phyloP scores from a whole-genome alignment of 1,140 invertebrate genomes.

The Lordiphosa stackelbergi region DNA sequence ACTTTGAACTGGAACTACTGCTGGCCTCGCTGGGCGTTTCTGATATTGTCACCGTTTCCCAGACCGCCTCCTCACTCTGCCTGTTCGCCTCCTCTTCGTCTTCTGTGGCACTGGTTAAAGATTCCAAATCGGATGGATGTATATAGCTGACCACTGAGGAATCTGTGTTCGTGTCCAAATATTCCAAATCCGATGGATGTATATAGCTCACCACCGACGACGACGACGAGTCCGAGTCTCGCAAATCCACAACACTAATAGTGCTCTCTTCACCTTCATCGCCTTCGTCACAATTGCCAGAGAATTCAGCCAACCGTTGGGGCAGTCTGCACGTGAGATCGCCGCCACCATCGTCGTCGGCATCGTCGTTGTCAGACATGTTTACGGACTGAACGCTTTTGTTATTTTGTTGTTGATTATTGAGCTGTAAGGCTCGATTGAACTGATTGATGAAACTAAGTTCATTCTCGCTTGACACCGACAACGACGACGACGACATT shows the following conservation, averaged over 20 bases:
- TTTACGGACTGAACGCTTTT: background rate
- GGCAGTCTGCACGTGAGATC: constrained; percentile 17
- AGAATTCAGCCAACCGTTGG: background rate
- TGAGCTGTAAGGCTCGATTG: background rate
- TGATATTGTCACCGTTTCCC: background rate
- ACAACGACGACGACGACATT: background rate
- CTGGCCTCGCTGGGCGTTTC: background rate
- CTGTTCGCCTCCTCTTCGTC: background rate
- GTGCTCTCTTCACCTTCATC: constrained; percentile 1
- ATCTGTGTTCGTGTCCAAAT: background rate
- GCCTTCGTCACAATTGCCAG: constrained; percentile 7
- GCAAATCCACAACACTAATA: constrained; percentile 9
- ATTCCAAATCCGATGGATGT: constrained; percentile 1
- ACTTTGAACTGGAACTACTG: constrained; percentile 3
- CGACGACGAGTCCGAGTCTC: background rate
- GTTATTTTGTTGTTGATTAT: background rate
- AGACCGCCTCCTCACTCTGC: background rate
- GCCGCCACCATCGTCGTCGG: background rate
- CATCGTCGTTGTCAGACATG: constrained; percentile 8
- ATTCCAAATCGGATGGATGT: too few relatives aligned
- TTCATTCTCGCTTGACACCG: background rate
- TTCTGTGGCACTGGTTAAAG: too few relatives aligned
- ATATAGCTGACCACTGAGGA: background rate
- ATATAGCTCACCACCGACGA: background rate
- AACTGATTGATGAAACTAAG: background rate